Conservation (phyloP, 2,113 vertebrate genomes). For the Merops nubicus region DNA sequence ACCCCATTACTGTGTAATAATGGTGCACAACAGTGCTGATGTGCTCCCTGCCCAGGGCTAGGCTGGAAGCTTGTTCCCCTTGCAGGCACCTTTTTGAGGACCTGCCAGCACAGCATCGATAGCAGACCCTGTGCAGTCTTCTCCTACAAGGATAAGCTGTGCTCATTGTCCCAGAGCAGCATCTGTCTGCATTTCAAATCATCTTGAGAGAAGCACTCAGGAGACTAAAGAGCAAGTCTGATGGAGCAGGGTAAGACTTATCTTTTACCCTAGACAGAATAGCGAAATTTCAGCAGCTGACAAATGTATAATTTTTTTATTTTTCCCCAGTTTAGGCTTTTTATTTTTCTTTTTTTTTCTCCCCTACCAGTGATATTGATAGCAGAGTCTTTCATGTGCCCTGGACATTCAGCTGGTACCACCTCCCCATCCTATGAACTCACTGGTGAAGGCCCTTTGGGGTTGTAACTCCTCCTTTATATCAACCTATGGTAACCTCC, state of each 20-base stretch:
- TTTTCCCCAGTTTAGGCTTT: background rate
- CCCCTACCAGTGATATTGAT: too few species aligned
- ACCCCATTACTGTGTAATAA: background rate
- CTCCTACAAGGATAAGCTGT: background rate
- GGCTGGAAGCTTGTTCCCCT: rapidly evolving
- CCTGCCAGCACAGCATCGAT: rapidly evolving
- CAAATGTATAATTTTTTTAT: background rate
- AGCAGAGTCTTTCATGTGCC: background rate
- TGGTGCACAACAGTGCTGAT: rapidly evolving
- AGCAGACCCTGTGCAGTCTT: background rate
- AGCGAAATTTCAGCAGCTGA: background rate
- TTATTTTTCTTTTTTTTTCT: too few species aligned
- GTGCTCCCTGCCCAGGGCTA: background rate
- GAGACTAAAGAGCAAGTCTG: background rate
- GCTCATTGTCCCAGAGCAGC: background rate
- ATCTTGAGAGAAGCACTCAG: background rate
- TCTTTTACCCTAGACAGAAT: background rate
- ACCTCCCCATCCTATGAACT: background rate
- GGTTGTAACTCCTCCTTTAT: background rate
- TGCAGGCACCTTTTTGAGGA: background rate
- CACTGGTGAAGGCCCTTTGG: background rate
- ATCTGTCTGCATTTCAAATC: background rate
- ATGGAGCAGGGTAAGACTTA: background rate
- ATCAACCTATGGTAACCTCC: background rate
- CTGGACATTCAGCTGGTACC: background rate